Percentiles rank a stretch among this genome's conserved stretches.
Evolutionary conservation across 2,888 invertebrate genomes (phyloP).

Genomic region (Cheiracanthium punctorium): DNA sequence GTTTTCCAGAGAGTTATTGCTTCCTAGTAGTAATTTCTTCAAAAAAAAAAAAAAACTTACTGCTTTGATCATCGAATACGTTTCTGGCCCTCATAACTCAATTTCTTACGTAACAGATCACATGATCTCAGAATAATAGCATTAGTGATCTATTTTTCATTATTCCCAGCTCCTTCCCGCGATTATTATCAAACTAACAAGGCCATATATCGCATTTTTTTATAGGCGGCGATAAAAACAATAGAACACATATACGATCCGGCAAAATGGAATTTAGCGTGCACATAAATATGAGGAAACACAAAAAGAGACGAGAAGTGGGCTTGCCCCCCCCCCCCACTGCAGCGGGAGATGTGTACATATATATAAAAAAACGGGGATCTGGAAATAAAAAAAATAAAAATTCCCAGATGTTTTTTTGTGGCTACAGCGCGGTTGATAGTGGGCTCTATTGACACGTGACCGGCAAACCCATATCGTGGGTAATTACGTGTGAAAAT

Average conservation of each 20-base stretch:
- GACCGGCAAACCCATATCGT: slow-evolving; percentile 58
- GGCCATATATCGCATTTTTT: too few relatives aligned
- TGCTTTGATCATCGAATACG: too few relatives aligned
- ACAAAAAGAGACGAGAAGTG: background rate
- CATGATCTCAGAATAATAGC: too few relatives aligned
- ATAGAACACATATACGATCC: background rate
- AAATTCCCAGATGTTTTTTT: slow-evolving; percentile 60
- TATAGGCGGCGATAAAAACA: background rate
- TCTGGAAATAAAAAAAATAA: slow-evolving; percentile 40
- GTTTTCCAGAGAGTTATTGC: too few relatives aligned
- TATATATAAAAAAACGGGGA: background rate
- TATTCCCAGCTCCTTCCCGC: too few relatives aligned
- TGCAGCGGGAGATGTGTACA: background rate
- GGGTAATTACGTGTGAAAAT: slow-evolving; percentile 69
- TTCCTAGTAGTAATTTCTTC: too few relatives aligned
- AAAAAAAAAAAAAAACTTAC: too few relatives aligned
- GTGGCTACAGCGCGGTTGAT: slow-evolving; percentile 50
- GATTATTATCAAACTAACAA: too few relatives aligned
- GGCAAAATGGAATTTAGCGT: background rate
- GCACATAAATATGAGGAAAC: background rate
- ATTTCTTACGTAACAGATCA: too few relatives aligned
- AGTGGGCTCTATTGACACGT: slow-evolving; percentile 64
- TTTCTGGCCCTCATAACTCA: too few relatives aligned
- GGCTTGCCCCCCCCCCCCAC: background rate
- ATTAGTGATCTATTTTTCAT: too few relatives aligned